Evolutionary conservation across 1,140 invertebrate species (phyloP).

Genomic region (Choristoneura fumiferana): DNA sequence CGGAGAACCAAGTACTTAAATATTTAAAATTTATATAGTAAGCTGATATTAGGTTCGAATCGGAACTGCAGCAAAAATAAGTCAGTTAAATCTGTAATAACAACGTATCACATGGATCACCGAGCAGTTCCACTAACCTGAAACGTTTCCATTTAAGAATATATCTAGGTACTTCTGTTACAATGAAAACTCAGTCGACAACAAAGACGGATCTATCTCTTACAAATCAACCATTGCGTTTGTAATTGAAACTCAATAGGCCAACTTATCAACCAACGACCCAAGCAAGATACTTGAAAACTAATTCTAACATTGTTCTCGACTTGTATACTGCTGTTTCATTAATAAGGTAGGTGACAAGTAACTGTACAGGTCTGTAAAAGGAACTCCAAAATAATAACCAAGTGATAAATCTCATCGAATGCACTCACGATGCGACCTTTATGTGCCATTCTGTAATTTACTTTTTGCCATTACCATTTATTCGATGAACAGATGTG

Average conservation of each 20-base stretch:
- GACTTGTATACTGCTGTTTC: background rate
- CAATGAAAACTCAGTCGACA: background rate
- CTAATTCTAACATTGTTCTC: slow-evolving; percentile 14
- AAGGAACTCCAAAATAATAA: background rate
- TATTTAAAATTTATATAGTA: too few species aligned
- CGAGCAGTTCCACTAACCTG: too few species aligned
- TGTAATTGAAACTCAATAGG: slow-evolving; percentile 13
- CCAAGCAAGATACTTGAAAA: background rate
- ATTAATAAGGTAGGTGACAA: too few species aligned
- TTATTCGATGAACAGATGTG: background rate
- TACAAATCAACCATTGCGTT: background rate
- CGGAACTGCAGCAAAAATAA: too few species aligned
- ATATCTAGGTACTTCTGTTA: too few species aligned
- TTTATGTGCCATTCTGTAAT: slow-evolving; percentile 5
- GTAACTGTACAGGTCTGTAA: too few species aligned
- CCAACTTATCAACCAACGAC: background rate
- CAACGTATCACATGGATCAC: too few species aligned
- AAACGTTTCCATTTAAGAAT: too few species aligned
- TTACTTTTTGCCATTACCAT: slow-evolving; percentile 14
- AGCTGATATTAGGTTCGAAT: too few species aligned
- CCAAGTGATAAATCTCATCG: slow-evolving; percentile 6
- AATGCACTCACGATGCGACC: background rate
- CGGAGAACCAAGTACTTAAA: too few species aligned
- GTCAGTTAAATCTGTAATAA: too few species aligned
- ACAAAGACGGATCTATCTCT: background rate